These are phyloP conservation scores for Melipona beecheii DNA, from an alignment of 2,888 invertebrate genomes.

Conservation along the genomic window DNA sequence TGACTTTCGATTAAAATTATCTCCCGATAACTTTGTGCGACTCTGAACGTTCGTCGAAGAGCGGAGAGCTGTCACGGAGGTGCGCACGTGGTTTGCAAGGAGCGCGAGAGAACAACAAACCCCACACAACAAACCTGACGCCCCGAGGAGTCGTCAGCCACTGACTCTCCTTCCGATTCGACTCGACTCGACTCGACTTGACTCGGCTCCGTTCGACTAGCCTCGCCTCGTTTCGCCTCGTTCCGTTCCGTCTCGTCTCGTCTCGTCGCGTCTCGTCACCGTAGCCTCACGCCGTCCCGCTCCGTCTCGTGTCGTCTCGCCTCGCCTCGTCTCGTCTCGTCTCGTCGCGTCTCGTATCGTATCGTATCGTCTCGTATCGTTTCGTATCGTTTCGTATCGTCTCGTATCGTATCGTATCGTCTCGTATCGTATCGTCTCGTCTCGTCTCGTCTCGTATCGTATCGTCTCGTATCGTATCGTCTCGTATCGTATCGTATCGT, in stretches of 20 bases:
- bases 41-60: constrained; percentile 11
- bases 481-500: constrained; percentile 23
- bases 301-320: constrained; percentile 81
- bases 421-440: constrained; percentile 68
- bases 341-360: constrained; percentile 25
- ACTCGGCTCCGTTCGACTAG: constrained; percentile 72
- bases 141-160: constrained; percentile 82
- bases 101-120: constrained; percentile 87
- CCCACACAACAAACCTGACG: constrained; percentile 85
- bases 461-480: no score
- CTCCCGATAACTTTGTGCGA: constrained; percentile 7
- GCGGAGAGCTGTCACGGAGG: constrained; percentile 75
- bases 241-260: constrained; percentile 87
- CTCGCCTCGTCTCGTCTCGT: no score
- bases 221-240: constrained; percentile 84
- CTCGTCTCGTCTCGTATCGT: constrained; percentile 83
- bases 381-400: no score
- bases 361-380: constrained; percentile 27
- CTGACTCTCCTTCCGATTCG: constrained; percentile 85
- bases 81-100: constrained; percentile 86
- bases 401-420: constrained; percentile 23
- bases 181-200: constrained; percentile 87
- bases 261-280: constrained; percentile 48
- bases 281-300: constrained; percentile 76
- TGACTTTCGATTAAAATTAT: neutral